These are phyloP conservation scores for Acanthopagrus latus DNA, from an alignment of 2,797 vertebrate species.

Conservation along the genomic window DNA sequence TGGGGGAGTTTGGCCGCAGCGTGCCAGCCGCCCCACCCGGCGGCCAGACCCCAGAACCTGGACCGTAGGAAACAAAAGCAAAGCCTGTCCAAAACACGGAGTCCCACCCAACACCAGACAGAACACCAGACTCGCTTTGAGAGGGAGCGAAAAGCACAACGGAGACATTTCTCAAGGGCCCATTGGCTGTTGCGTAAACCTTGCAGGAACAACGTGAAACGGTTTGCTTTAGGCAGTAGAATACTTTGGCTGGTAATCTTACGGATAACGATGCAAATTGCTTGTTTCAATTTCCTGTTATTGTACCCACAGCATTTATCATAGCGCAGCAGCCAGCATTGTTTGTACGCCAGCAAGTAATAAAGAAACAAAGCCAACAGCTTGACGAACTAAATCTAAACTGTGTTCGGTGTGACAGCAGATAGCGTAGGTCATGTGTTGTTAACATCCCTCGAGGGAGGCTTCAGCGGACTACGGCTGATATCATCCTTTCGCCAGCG, in stretches of 20 bases:
- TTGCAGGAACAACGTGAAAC: constrained; percentile 58
- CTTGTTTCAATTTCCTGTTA: constrained; percentile 76
- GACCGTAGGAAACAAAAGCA: constrained; percentile 46
- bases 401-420: constrained; percentile 61
- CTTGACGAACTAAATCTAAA: constrained; percentile 65
- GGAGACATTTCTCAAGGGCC: constrained; percentile 45
- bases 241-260: constrained; percentile 59
- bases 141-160: constrained; percentile 36
- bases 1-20: constrained; percentile 44
- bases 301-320: constrained; percentile 73
- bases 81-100: constrained; percentile 60
- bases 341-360: constrained; percentile 58
- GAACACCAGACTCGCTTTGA: constrained; percentile 58
- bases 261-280: constrained; percentile 66
- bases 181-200: constrained; percentile 58
- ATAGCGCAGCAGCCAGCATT: constrained; percentile 66
- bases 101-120: constrained; percentile 55
- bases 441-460: constrained; percentile 56
- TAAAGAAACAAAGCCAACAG: constrained; percentile 63
- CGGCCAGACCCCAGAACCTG: constrained; percentile 52
- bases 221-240: constrained; percentile 65
- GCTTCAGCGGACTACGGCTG: constrained; percentile 58
- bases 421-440: constrained; percentile 60
- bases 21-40: constrained; percentile 29
- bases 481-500: constrained; percentile 69